Evolutionary conservation across 2,888 invertebrate genomes (phyloP).

Genomic region (Meghimatium bilineatum): DNA sequence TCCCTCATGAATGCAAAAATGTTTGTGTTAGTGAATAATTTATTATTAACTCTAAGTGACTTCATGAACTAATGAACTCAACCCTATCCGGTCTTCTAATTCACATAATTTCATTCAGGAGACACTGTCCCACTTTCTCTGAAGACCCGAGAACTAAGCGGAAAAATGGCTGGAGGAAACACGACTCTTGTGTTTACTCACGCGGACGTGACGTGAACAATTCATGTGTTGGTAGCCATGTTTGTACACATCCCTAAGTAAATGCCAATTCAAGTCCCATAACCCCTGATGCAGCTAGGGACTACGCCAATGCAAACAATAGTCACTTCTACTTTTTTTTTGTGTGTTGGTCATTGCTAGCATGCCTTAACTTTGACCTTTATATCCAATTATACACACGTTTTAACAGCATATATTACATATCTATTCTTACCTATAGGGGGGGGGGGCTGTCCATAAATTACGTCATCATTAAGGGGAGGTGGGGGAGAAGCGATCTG

Average conservation of each 20-base stretch:
- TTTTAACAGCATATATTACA: no score
- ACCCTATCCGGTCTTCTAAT: not conserved
- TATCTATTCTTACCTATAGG: no score
- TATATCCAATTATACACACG: not conserved
- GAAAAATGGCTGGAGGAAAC: slow-evolving; percentile 10
- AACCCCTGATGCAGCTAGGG: slow-evolving; percentile 6
- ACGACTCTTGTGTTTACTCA: slow-evolving; percentile 36
- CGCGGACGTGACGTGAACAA: slow-evolving; percentile 39
- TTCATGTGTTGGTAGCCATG: slow-evolving; percentile 18
- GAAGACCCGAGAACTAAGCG: not conserved
- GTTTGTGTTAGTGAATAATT: not conserved
- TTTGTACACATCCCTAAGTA: slow-evolving; percentile 36
- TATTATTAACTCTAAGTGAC: not conserved
- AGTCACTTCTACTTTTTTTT: not conserved
- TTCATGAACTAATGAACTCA: not conserved
- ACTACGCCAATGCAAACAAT: slow-evolving; percentile 12
- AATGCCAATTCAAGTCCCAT: not conserved
- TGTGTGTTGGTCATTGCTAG: not conserved
- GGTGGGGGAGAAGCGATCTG: no score
- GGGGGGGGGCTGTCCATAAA: no score
- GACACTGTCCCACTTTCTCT: not conserved
- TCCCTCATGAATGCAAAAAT: no score
- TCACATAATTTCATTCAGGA: not conserved
- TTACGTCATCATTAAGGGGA: no score
- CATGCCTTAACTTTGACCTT: not conserved